Conservation (phyloP, 2,888 invertebrate genomes). For the Timema cristinae region DNA sequence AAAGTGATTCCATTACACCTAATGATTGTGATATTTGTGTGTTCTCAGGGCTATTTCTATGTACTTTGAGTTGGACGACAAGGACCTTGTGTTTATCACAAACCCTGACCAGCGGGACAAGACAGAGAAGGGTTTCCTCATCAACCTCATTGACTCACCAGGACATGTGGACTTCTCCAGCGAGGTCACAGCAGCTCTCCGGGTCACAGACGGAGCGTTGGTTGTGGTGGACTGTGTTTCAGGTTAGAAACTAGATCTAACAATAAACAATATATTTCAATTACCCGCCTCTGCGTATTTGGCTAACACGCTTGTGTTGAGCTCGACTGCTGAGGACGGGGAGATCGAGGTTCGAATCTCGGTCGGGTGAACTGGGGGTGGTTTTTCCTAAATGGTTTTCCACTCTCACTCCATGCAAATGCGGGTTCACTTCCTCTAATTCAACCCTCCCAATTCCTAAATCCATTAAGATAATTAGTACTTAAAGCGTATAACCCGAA, state of each 20-base stretch:
- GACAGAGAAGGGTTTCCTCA: constrained; percentile 92
- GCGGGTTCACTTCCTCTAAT: too few species aligned
- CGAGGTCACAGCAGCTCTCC: constrained; percentile 98
- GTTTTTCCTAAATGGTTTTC: too few species aligned
- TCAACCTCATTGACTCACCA: constrained; percentile 99
- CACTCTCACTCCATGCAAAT: too few species aligned
- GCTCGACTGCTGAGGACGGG: too few species aligned
- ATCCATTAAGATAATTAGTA: too few species aligned
- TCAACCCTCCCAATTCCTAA: too few species aligned
- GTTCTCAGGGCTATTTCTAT: constrained; percentile 91
- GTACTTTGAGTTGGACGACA: constrained; percentile 95
- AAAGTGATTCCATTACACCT: neutral
- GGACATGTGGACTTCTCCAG: constrained; percentile 99
- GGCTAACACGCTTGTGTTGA: too few species aligned
- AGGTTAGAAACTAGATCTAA: constrained; percentile 53
- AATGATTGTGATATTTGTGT: constrained; percentile 16
- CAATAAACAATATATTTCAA: neutral
- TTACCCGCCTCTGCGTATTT: too few species aligned
- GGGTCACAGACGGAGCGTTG: constrained; percentile 99
- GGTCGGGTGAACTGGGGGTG: too few species aligned
- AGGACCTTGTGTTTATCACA: constrained; percentile 92
- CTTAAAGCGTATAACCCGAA: too few species aligned
- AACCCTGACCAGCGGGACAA: constrained; percentile 87
- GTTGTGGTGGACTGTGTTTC: constrained; percentile 99
- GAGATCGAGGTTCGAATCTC: too few species aligned